Conservation (phyloP, 1,140 invertebrate genomes). For the Rhagoletis pomonella region DNA sequence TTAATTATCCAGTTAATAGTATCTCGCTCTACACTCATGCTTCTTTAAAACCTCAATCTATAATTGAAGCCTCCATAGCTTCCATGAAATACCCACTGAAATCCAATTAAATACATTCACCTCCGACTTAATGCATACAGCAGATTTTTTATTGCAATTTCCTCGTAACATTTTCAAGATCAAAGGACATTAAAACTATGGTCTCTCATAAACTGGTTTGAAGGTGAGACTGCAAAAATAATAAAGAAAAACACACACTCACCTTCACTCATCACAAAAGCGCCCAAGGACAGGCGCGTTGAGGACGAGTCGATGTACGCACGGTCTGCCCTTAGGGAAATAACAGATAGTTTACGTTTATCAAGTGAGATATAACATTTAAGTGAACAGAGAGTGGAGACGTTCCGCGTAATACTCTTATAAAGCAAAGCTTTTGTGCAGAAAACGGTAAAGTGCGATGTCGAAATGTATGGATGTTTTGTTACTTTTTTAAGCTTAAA, state of each 20-base stretch:
- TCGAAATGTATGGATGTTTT: no score
- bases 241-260: neutral
- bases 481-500: no score
- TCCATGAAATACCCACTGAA: neutral
- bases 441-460: no score
- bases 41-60: no score
- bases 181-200: neutral
- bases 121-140: neutral
- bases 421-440: no score
- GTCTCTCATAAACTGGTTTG: neutral
- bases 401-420: no score
- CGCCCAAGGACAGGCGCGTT: neutral
- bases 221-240: conserved; percentile 11
- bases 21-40: no score
- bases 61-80: no score
- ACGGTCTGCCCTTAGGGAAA: neutral
- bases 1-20: no score
- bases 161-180: conserved; percentile 26
- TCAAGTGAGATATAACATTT: no score
- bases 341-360: no score
- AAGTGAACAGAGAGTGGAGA: no score
- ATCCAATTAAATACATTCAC: neutral
- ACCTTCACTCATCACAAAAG: neutral
- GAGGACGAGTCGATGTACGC: neutral
- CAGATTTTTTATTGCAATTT: neutral